Evolutionary conservation across 2,113 vertebrate species (phyloP), one percentile per base, ranked within the genome.

Genomic region (Panthera uncia): DNA sequence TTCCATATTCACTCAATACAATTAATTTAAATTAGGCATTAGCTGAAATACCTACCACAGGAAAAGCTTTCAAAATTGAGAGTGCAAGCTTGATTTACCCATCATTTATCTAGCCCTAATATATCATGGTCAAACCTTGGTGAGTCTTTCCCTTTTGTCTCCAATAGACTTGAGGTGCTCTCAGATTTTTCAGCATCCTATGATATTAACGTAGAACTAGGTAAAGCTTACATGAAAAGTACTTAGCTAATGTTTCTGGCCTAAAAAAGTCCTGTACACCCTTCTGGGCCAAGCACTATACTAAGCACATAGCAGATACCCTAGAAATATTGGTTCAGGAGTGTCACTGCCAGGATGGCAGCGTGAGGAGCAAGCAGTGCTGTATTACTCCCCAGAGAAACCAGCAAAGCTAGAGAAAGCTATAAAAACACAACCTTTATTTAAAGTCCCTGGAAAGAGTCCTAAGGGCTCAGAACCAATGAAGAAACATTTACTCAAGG

Each of bases 1-100:
- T 96, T n/a, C 76, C 55, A 48, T 13, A 87, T 65, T 91, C 65
- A 97, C 89, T 84, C 82, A 85, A 71, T 78, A 38, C n/a, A 96
- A 80, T 71, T 88, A 38, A 74, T 83, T 80, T 73, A 86, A 96
- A 23, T 93, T 69, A 69, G 79, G 21, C 68, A 69, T 93, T 88
- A 91, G n/a, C 4, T 86, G 52, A 96, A 96, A 89, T 81, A 79
- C 1, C 50, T 94, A 94, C 33, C 0, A 48, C 25, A 93, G 25
- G 21, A 89, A 91, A 82, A 93, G 91, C 4, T 81, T 95, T 86
- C 68, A 94, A 89, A 93, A 92, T 50, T 85, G 33, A 91, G 27
- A 80, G 33, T 68, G 12, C 31, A 90, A 41, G 14, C 36, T 61
- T 92, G 19, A 41, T 84, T 79, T 57, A 52, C 36, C 7, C 23